Evolutionary conservation across 2,888 invertebrate species (phyloP), one percentile per base, ranked within the genome.

Genomic region (Tenthredo distinguenda): DNA sequence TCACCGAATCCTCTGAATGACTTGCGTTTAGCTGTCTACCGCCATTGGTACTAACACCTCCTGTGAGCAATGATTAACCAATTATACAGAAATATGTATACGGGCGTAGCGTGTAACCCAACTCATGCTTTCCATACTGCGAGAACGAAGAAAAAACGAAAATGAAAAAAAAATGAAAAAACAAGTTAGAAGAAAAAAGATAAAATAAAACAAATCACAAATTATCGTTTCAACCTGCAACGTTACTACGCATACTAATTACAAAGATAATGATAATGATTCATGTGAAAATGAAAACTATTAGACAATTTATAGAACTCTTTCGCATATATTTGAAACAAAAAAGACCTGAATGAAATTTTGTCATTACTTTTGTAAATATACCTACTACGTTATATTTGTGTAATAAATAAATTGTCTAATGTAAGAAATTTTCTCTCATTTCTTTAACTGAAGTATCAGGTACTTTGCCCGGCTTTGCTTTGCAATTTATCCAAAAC

Each of bases 1-100:
- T 96, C 92, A 97, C 96, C 89, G 97, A 97, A 94, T 97, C 97
- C 94, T 97, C 97, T 94, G 96, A 97, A 94, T 96, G 96, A 94
- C 96, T 96, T 89, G 96, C 96, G 94, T 96, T 96, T 90, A 96
- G 94, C 91, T 95, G 94, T 92, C 94, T 94, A 89, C 94, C 94
- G 50, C 90, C 90, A 92, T 94, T 94, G 92, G 93, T 94, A 91
- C 94, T 93, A 91, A 94, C 94, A 92, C 81, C 86, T 86, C 81
- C 86, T 86, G 85, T 71, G 82, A 81, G 62, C 58, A 81, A 62
- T 81, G 43, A 74, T 43, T 74, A 74, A 43, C 43, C 74, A 74
- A 74, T 74, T 40, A 31, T 31, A 43, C 43, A 74, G 43, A 74
- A 74, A 21, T 21, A 43, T 43, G 43, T 71, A 40, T 34, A 71